Base-by-base conservation (phyloP, 2,888 invertebrate genomes). In the Meteorus colon region DNA sequence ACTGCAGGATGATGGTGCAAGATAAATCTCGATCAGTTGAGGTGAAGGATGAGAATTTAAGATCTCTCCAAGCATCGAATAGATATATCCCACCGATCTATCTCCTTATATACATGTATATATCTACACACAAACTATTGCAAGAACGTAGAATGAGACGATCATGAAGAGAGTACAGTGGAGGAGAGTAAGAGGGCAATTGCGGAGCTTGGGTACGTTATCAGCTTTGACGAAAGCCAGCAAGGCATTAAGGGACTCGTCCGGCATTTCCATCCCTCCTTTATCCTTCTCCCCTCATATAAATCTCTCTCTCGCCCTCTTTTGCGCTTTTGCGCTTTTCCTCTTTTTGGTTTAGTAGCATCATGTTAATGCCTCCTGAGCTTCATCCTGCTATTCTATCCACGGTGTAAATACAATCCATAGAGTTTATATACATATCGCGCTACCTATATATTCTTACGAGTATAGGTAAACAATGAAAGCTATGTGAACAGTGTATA, bases 181-280 rank as follows among this genome's bases (percentile, higher is more conserved):
- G 27, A 31, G 29, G 45, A 66, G 55, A 71, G 62, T 34, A 41
- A 69, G 48, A n/a, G 59, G 34, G 29, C 59, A 34, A 19, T 37
- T 55, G 48, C 34, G 59, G 71, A 75, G 62, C 69, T 29, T 70
- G 74, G 69, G 72, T 66, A 76, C 77, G 80, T 77, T 80, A 80
- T 80, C 80, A 78, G 78, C 77, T 80, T 79, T 79, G 77, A 78
- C 77, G 76, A 79, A 78, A 80, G 80, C 80, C 78, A 75, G 78
- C 77, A 80, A 80, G 80, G 77, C 76, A 77, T 80, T 79, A 79
- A 77, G 66, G 66, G 55, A 63, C 62, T 75, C 74, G 74, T 74
- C 76, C 74, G 74, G 72, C 71, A 41, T 76, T 63, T 51, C 14
- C 70, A 69, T n/a, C 14, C 16, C 48, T 48, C 48, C n/a, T n/a